Conservation (phyloP, 2,888 invertebrate genomes). For the Cryptophagus acutangulus region DNA sequence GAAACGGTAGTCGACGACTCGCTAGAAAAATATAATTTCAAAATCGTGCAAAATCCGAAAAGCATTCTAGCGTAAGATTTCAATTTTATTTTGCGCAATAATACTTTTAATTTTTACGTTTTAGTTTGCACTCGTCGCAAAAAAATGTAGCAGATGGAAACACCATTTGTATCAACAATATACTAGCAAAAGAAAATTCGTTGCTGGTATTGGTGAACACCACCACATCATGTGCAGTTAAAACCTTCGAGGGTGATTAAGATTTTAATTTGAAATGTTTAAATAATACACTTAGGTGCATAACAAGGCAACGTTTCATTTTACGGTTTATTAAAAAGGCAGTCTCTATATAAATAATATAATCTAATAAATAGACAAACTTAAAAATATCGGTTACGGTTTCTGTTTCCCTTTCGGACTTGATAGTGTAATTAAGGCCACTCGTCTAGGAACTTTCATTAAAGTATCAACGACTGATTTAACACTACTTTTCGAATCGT, state of each 20-base stretch:
- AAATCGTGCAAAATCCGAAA: slow-evolving; percentile 49
- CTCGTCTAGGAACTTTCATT: slow-evolving; percentile 49
- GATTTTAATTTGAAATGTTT: no score
- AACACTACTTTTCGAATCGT: background rate
- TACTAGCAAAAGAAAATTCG: slow-evolving; percentile 55
- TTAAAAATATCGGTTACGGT: no score
- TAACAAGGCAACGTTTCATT: no score
- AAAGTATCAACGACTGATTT: slow-evolving; percentile 4
- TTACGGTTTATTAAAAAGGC: no score
- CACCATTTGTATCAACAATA: slow-evolving; percentile 52
- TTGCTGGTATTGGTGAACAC: slow-evolving; percentile 59
- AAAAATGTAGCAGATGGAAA: slow-evolving; percentile 52
- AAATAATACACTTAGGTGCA: no score
- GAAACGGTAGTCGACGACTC: slow-evolving; percentile 8
- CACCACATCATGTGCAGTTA: slow-evolving; percentile 51
- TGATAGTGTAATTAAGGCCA: slow-evolving; percentile 70
- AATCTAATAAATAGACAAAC: slow-evolving; percentile 12
- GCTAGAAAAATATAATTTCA: slow-evolving; percentile 36
- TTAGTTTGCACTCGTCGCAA: slow-evolving; percentile 53
- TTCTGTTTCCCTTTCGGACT: slow-evolving; percentile 67
- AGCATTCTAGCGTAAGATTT: slow-evolving; percentile 52
- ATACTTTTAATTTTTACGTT: slow-evolving; percentile 5
- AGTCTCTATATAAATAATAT: no score
- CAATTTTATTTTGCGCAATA: slow-evolving; percentile 1
- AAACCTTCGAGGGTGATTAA: slow-evolving; percentile 18